Conservation (phyloP, 2,113 vertebrate species). For the Trinectes maculatus region DNA sequence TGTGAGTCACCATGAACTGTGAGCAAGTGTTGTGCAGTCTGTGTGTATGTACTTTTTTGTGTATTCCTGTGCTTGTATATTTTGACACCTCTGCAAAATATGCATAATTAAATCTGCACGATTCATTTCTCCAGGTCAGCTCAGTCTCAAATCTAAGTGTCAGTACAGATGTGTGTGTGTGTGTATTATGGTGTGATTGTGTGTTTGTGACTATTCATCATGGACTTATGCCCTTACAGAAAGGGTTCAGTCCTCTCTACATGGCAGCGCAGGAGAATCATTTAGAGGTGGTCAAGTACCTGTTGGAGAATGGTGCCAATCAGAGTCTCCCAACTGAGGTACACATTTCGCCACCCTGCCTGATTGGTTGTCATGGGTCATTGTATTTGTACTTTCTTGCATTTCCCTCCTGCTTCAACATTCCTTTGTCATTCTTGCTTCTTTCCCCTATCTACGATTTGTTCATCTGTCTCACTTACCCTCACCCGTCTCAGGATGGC, state of each 20-base stretch:
- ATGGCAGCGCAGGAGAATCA: slow-evolving; percentile 99
- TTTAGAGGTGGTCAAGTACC: slow-evolving; percentile 96
- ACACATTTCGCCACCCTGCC: slow-evolving; percentile 38
- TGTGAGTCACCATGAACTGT: slow-evolving; percentile 73
- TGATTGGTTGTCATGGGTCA: not conserved
- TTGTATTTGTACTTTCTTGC: not conserved
- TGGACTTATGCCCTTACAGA: slow-evolving; percentile 80
- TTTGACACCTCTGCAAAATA: slow-evolving; percentile 1
- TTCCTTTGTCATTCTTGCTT: not conserved
- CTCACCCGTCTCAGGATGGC: slow-evolving; percentile 86
- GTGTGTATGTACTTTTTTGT: not conserved
- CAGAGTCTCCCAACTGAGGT: slow-evolving; percentile 98
- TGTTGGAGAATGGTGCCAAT: slow-evolving; percentile 97
- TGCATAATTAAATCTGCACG: too few species aligned
- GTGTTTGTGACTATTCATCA: not conserved
- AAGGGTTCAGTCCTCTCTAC: slow-evolving; percentile 98
- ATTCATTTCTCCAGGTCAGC: not conserved
- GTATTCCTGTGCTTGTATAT: slow-evolving; percentile 1
- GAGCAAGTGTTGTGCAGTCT: not conserved
- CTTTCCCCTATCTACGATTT: not conserved
- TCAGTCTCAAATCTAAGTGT: not conserved
- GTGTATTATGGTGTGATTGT: not conserved
- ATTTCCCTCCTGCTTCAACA: not conserved
- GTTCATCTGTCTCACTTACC: not conserved
- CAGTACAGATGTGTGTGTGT: not conserved